Conservation (phyloP, 2,113 vertebrate species). For the Lagopus leucura region DNA sequence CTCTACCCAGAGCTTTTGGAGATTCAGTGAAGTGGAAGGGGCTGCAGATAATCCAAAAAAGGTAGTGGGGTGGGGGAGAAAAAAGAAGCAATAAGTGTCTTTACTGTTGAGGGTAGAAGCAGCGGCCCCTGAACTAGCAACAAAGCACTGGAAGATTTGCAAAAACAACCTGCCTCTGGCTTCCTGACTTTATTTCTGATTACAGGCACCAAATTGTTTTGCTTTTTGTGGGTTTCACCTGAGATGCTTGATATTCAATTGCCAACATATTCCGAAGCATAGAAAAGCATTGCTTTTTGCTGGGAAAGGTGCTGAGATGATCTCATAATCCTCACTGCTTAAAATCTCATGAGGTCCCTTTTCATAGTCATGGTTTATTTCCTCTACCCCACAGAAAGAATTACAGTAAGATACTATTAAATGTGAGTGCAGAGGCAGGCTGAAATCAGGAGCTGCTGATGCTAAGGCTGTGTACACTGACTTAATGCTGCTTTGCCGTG, state of each 20-base stretch:
- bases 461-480: not conserved
- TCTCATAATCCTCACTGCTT: not conserved
- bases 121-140: not conserved
- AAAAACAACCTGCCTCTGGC: not conserved
- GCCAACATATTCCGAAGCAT: not conserved
- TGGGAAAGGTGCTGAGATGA: not conserved
- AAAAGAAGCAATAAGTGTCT: not conserved
- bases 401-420: not conserved
- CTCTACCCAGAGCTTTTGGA: no score
- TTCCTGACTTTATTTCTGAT: not conserved
- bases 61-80: not conserved
- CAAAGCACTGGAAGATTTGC: accelerated
- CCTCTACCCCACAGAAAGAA: not conserved
- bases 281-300: not conserved
- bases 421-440: not conserved
- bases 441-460: not conserved
- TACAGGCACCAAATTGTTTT: not conserved
- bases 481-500: not conserved
- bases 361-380: not conserved
- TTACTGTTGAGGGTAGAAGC: not conserved
- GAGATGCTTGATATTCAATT: not conserved
- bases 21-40: not conserved
- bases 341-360: not conserved
- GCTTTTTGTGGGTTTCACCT: not conserved
- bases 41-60: not conserved